Evolutionary conservation across 1,140 invertebrate genomes (phyloP).

Genomic region (Danaus melanippus): DNA sequence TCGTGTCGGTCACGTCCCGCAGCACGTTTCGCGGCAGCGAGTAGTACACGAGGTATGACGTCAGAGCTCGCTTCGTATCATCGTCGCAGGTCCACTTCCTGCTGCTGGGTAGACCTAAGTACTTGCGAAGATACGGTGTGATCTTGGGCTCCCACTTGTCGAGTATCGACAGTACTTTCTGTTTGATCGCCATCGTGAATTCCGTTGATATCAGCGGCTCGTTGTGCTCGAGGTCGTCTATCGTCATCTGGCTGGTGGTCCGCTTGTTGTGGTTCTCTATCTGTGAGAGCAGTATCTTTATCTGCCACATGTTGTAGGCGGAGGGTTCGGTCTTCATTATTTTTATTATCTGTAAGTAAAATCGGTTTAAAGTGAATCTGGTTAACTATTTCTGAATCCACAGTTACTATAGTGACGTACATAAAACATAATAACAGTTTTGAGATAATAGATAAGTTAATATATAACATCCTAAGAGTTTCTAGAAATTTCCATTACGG

Average conservation of each 20-base stretch:
- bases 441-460: too few relatives aligned
- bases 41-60: conserved; percentile 75
- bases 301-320: conserved; percentile 76
- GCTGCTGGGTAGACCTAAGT: conserved; percentile 49
- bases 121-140: conserved; percentile 62
- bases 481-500: too few relatives aligned
- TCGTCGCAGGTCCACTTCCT: conserved; percentile 35
- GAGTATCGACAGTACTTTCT: conserved; percentile 69
- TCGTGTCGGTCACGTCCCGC: conserved; percentile 42
- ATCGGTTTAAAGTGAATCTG: too few relatives aligned
- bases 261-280: conserved; percentile 48
- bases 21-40: conserved; percentile 71
- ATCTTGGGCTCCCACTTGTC: conserved; percentile 73
- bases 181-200: conserved; percentile 71
- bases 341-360: conserved; percentile 60
- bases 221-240: conserved; percentile 36
- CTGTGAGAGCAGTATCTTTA: conserved; percentile 75
- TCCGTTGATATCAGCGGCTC: conserved; percentile 59
- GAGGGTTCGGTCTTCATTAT: conserved; percentile 63
- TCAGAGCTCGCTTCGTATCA: conserved; percentile 59
- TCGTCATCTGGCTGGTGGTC: conserved; percentile 31
- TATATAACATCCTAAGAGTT: too few relatives aligned
- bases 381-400: too few relatives aligned
- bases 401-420: too few relatives aligned
- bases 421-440: too few relatives aligned